phyloP scores from a whole-genome alignment of 2,113 vertebrate genomes.

The Nanger granti region DNA sequence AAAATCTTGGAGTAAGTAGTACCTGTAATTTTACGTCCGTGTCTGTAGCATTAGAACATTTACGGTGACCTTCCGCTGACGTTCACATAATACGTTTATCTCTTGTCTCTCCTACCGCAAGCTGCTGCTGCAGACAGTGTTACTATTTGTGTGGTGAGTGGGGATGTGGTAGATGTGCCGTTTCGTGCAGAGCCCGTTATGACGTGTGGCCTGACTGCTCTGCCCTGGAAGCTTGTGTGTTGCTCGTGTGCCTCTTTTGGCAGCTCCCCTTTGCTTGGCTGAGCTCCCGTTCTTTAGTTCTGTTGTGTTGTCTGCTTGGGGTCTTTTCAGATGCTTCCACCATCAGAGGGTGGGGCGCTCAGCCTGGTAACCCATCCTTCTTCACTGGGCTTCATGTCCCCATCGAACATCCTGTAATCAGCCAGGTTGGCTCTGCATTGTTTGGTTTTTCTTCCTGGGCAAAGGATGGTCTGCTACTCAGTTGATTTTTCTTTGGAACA shows the following conservation, averaged over 20 bases:
- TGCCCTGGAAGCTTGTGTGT: background rate
- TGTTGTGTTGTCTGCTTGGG: background rate
- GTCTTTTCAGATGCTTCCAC: background rate
- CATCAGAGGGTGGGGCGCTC: background rate
- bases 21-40: background rate
- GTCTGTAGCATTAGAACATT: background rate
- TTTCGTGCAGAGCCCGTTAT: background rate
- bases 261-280: background rate
- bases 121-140: slow-evolving; percentile 49
- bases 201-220: background rate
- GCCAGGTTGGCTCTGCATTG: background rate
- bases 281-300: background rate
- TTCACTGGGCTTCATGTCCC: background rate
- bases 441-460: background rate
- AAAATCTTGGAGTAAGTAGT: slow-evolving; percentile 99
- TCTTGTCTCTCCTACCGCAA: slow-evolving; percentile 62
- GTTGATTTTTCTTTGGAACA: background rate
- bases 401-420: background rate
- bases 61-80: slow-evolving; percentile 59
- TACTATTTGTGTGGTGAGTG: slow-evolving; percentile 51
- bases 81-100: slow-evolving; percentile 47
- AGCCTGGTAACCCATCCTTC: background rate
- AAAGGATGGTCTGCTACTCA: background rate
- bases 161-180: background rate
- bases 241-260: background rate